phyloP scores from a whole-genome alignment of 2,888 invertebrate species.

The Drosophila pegasa region DNA sequence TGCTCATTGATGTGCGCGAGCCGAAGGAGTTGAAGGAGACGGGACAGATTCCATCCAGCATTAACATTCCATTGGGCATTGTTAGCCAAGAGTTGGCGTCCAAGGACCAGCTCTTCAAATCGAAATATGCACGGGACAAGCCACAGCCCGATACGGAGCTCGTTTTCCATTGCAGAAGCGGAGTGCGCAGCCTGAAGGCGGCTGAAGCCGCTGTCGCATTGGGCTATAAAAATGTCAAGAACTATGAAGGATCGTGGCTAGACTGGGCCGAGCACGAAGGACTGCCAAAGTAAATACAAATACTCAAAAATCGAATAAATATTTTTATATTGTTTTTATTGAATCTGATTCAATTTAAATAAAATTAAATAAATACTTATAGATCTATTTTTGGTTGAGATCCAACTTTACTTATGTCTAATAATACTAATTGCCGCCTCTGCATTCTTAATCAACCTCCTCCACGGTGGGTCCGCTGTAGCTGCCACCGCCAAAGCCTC shows the following conservation, averaged over 20 bases:
- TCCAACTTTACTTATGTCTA: neutral
- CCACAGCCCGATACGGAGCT: constrained; percentile 87
- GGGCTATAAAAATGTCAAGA: constrained; percentile 81
- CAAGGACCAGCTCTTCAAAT: constrained; percentile 86
- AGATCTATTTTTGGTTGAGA: constrained; percentile 23
- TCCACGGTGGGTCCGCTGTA: constrained; percentile 3
- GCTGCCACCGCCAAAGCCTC: neutral
- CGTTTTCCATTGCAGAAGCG: constrained; percentile 89
- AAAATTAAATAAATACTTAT: no score
- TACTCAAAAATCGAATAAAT: constrained; percentile 12
- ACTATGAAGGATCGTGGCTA: constrained; percentile 82
- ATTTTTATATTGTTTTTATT: constrained; percentile 1
- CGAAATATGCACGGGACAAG: constrained; percentile 87
- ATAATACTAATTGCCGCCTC: constrained; percentile 1
- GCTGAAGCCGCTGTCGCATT: constrained; percentile 85
- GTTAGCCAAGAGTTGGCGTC: constrained; percentile 66
- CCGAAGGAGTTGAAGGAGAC: constrained; percentile 89
- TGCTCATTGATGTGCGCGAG: constrained; percentile 92
- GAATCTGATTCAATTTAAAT: constrained; percentile 20
- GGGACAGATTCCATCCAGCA: constrained; percentile 90
- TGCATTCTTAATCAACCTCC: neutral
- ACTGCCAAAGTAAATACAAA: constrained; percentile 63
- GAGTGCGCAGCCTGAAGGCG: constrained; percentile 88
- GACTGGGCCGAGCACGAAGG: constrained; percentile 83
- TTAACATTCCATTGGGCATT: constrained; percentile 90